These are phyloP conservation scores for Steinernema scapterisci DNA, from an alignment of 2,888 invertebrate genomes.

Conservation along the genomic window DNA sequence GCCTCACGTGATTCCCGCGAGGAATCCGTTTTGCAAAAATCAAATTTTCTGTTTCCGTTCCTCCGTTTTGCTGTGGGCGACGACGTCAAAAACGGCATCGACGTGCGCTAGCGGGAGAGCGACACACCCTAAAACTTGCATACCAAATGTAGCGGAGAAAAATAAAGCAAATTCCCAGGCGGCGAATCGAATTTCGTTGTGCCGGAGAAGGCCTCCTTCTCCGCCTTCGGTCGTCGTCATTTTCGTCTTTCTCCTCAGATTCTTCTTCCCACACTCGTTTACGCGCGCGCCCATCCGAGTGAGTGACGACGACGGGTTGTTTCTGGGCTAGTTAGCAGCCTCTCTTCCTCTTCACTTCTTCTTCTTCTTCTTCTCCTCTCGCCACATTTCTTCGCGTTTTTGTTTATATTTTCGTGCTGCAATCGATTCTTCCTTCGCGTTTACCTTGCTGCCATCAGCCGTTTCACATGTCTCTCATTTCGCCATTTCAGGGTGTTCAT, in stretches of 20 bases:
- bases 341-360: too few relatives aligned
- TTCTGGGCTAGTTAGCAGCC: too few relatives aligned
- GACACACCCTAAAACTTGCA: not conserved
- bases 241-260: not conserved
- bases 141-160: not conserved
- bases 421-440: too few relatives aligned
- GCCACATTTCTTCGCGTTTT: too few relatives aligned
- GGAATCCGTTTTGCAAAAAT: not conserved
- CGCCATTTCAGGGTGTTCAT: not conserved
- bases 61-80: not conserved
- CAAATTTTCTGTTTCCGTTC: conserved; percentile 17
- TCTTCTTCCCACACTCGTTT: too few relatives aligned
- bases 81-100: not conserved
- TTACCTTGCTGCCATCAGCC: not conserved
- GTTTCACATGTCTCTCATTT: not conserved
- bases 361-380: too few relatives aligned
- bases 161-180: conserved; percentile 26
- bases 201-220: too few relatives aligned
- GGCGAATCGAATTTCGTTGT: conserved; percentile 16
- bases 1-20: conserved; percentile 8
- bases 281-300: too few relatives aligned
- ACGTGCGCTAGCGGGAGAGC: not conserved
- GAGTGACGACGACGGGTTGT: too few relatives aligned
- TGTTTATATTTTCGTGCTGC: too few relatives aligned
- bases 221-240: not conserved